Conservation (phyloP, 2,113 vertebrate genomes). For the Todiramphus saurophagus region DNA sequence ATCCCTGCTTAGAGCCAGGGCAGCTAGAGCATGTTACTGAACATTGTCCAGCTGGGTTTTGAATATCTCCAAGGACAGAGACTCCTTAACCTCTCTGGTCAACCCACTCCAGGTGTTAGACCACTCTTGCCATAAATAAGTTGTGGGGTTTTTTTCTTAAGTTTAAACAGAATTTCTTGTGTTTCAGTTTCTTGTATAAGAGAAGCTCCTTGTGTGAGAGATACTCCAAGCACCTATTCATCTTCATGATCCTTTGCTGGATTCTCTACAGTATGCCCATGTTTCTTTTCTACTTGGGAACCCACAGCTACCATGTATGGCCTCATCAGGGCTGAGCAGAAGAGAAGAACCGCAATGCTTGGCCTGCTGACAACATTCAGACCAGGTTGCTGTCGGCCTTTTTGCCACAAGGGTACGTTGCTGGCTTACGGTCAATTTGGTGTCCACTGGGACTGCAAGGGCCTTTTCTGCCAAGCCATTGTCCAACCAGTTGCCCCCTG, state of each 20-base stretch:
- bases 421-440: neutral
- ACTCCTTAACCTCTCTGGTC: fast-evolving
- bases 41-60: neutral
- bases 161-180: neutral
- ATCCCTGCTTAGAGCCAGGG: neutral
- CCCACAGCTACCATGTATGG: fast-evolving
- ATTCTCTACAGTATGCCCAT: neutral
- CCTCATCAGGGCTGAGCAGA: neutral
- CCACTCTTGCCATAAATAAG: neutral
- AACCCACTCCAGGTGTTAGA: neutral
- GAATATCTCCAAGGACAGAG: neutral
- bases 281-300: neutral
- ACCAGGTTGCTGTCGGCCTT: neutral
- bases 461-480: neutral
- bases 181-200: neutral
- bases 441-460: neutral
- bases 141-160: neutral
- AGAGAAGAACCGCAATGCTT: neutral
- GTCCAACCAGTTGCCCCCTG: neutral
- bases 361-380: neutral
- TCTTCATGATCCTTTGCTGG: neutral
- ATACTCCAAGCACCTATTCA: neutral
- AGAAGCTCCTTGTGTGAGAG: neutral
- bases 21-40: neutral
- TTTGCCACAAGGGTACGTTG: fast-evolving